Conservation (phyloP, 2,113 vertebrate genomes). For the Callipepla squamata region DNA sequence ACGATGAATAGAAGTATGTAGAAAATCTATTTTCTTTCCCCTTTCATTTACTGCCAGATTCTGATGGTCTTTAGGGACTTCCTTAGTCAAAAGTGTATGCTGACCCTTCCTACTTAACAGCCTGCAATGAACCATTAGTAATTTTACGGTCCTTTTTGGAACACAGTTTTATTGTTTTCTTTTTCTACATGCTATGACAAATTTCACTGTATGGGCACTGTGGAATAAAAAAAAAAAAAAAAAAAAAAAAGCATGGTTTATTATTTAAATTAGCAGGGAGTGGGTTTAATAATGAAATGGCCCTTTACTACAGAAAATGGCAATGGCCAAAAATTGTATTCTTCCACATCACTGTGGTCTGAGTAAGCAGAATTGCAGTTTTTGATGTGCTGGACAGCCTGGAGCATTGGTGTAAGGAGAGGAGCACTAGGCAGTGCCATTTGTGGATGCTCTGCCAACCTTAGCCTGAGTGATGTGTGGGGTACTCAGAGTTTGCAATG, state of each 20-base stretch:
- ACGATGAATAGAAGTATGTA: background rate
- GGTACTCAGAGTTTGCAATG: background rate
- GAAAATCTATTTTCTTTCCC: background rate
- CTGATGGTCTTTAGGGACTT: background rate
- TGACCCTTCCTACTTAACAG: background rate
- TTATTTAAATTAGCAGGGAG: no score
- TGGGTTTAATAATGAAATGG: background rate
- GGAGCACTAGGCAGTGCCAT: background rate
- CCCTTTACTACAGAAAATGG: background rate
- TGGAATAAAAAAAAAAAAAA: background rate
- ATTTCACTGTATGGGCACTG: background rate
- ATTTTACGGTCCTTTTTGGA: conserved; percentile 1
- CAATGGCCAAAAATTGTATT: background rate
- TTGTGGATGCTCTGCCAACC: fast-evolving
- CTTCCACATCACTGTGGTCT: background rate
- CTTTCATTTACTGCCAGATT: background rate
- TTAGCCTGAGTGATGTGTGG: background rate
- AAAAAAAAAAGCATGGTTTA: background rate
- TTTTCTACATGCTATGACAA: background rate
- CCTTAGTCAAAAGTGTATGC: background rate
- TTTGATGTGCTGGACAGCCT: background rate
- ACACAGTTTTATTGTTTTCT: background rate
- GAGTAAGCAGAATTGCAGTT: background rate
- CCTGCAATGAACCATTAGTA: background rate
- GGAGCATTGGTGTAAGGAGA: background rate